Conservation (phyloP, 1,140 invertebrate species). For the Brachionus koreanus region DNA sequence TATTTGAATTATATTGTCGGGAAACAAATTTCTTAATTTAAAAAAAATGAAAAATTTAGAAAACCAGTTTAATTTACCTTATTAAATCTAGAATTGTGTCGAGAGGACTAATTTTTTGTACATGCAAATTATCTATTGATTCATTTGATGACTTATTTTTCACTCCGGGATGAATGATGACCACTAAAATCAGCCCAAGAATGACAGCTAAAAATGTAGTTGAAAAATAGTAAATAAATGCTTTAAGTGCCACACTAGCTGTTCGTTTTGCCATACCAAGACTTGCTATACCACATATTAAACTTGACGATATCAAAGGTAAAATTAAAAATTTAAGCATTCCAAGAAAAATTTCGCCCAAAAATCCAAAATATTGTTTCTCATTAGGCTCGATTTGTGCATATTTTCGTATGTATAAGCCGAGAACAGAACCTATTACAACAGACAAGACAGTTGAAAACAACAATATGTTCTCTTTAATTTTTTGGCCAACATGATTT, state of each 20-base stretch:
- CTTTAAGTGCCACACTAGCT: conserved; percentile 49
- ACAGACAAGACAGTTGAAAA: neutral
- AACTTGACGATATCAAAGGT: conserved; percentile 14
- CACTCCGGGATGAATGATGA: conserved; percentile 59
- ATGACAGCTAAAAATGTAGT: conserved; percentile 30
- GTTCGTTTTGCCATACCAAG: neutral
- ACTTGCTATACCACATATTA: conserved; percentile 9
- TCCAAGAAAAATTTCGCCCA: conserved; percentile 21
- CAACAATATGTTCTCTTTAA: conserved; percentile 14
- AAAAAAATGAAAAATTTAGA: neutral
- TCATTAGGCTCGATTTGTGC: neutral
- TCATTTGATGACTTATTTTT: neutral
- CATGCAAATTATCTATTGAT: neutral
- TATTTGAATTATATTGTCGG: conserved; percentile 22
- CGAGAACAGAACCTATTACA: neutral
- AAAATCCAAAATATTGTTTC: conserved; percentile 38
- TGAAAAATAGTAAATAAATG: conserved; percentile 10
- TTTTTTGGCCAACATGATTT: neutral
- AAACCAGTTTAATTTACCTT: conserved; percentile 12
- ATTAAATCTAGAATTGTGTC: conserved; percentile 32
- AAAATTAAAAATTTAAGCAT: conserved; percentile 35
- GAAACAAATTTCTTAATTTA: conserved; percentile 30
- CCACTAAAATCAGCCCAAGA: conserved; percentile 58
- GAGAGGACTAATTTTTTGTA: conserved; percentile 27
- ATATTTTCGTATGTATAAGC: neutral